Evolutionary conservation across 1,140 invertebrate species (phyloP), one percentile per base, ranked within the genome.

Genomic region (Ctenoplectra terminalis): DNA sequence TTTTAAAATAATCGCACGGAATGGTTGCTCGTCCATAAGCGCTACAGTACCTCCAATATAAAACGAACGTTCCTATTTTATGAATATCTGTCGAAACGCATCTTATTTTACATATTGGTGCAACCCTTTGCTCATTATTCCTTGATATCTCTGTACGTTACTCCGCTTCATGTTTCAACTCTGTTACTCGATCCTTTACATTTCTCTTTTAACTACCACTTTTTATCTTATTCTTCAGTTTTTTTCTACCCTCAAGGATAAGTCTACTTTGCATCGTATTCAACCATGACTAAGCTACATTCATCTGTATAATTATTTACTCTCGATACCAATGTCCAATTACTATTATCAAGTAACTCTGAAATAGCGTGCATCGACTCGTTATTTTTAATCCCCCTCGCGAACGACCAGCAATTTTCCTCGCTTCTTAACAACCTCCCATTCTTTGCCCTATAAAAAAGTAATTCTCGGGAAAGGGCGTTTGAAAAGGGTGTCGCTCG

Each of bases 1-100:
- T 79, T 79, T 79, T 23, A 29, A 71, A 61, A 17, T 20, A 79
- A 79, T 46, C 29, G 7, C 20, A 26, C 13, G 17, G n/a, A n/a
- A n/a, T n/a, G n/a, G n/a, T n/a, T n/a, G n/a, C n/a, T n/a, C n/a
- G n/a, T n/a, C n/a, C n/a, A n/a, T n/a, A n/a, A n/a, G n/a, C n/a
- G n/a, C n/a, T 26, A 26, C 26, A 31, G 8, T 23, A 15, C 7
- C 15, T 64, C 37, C 9, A 11, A 26, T 5, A 56, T 26, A 5
- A 23, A 13, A 20, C 8, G 2, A 1, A 4, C 20, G n/a, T 50
- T 63, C n/a, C 48, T 37, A 4, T 9, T 40, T 9, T 40, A 40
- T 9, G 40, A 40, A 40, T 40, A 15, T 13, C 23, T n/a, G 4
- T 17, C 1, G 5, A n/a, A 56, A 20, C 26, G 50, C 37, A 52